phyloP scores from a whole-genome alignment of 2,888 invertebrate genomes.

The Netelia fuscicornis region DNA sequence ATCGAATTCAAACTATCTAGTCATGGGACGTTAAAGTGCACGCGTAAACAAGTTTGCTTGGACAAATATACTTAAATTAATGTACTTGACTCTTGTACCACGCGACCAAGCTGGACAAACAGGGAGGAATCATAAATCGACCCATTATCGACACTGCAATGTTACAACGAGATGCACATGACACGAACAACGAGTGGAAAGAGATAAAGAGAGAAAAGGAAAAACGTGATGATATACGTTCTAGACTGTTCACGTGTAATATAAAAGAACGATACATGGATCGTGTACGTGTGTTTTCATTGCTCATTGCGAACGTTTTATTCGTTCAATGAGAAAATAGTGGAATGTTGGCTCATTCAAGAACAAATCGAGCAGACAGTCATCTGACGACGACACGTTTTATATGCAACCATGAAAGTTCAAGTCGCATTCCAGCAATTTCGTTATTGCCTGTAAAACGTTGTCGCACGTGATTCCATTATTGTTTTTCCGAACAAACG shows the following conservation, averaged over 20 bases:
- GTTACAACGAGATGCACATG: slow-evolving; percentile 63
- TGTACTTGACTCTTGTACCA: slow-evolving; percentile 10
- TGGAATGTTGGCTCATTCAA: slow-evolving; percentile 56
- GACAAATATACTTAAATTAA: slow-evolving; percentile 50
- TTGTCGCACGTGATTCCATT: slow-evolving; percentile 7
- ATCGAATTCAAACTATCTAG: not conserved
- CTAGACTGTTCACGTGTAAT: slow-evolving; percentile 33
- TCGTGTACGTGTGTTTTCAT: slow-evolving; percentile 45
- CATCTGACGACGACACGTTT: slow-evolving; percentile 14
- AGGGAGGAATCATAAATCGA: slow-evolving; percentile 62
- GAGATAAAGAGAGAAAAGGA: not conserved
- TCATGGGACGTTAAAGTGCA: not conserved
- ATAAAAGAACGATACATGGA: slow-evolving; percentile 12
- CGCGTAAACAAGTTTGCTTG: slow-evolving; percentile 46
- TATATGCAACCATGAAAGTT: not conserved
- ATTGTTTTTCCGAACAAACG: not conserved
- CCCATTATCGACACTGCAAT: slow-evolving; percentile 56
- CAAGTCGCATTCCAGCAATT: slow-evolving; percentile 6
- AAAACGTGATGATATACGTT: slow-evolving; percentile 13
- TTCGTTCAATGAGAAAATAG: slow-evolving; percentile 66
- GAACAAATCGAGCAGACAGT: slow-evolving; percentile 43
- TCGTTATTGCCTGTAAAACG: not conserved
- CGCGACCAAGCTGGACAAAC: slow-evolving; percentile 56
- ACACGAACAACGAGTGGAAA: not conserved
- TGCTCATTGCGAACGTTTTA: slow-evolving; percentile 59